phyloP scores from a whole-genome alignment of 2,888 invertebrate species.

The Heliconius aoede region DNA sequence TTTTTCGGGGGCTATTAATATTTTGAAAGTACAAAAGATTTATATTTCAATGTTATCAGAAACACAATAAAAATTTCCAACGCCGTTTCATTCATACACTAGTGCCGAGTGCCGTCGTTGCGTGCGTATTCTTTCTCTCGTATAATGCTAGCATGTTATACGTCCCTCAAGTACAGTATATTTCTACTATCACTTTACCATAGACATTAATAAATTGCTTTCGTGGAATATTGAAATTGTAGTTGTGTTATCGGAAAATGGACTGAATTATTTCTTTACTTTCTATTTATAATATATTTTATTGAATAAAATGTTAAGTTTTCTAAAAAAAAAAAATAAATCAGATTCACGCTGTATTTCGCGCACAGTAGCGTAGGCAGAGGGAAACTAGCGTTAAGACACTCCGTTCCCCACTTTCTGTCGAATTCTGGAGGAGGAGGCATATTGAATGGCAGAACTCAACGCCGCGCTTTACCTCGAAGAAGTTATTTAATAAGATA shows the following conservation, averaged over 20 bases:
- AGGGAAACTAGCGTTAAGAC: no score
- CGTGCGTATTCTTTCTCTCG: conserved; percentile 26
- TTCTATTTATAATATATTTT: background rate
- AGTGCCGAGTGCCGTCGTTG: background rate
- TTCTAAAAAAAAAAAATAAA: no score
- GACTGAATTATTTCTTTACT: background rate
- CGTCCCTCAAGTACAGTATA: conserved; percentile 33
- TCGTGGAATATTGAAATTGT: conserved; percentile 31
- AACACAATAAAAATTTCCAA: background rate
- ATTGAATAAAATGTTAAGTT: background rate
- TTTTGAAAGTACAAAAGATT: conserved; percentile 18
- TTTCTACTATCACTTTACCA: conserved; percentile 31
- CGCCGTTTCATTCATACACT: conserved; percentile 5
- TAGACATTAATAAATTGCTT: conserved; percentile 28
- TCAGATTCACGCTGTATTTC: no score
- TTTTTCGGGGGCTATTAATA: conserved; percentile 16
- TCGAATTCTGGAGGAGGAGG: no score
- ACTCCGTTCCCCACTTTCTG: no score
- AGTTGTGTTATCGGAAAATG: conserved; percentile 1
- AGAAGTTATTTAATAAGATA: no score
- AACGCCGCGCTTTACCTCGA: no score
- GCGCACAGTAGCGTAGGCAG: no score
- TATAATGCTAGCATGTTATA: conserved; percentile 27
- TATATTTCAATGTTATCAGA: conserved; percentile 12
- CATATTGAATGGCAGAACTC: no score